Evolutionary conservation across 2,888 invertebrate genomes (phyloP), one percentile per base, ranked within the genome.

Genomic region (Drosophila nigricruria): DNA sequence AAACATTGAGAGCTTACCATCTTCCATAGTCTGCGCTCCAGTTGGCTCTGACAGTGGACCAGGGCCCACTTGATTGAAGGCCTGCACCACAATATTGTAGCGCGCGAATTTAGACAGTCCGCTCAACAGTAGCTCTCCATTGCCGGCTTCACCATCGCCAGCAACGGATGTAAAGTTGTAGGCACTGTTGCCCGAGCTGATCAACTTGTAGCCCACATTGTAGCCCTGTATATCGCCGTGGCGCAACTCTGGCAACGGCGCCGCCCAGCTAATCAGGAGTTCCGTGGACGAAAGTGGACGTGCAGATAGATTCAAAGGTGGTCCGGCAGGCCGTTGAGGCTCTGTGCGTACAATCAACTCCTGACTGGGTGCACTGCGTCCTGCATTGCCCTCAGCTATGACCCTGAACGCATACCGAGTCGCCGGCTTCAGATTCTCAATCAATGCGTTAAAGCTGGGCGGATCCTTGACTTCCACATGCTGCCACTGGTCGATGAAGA

Each of bases 171-270:
- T 95, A 82, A 95, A 96, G 91, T 96, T 96, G 91, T 95, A 96
- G 63, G 93, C 94, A 1, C 93, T 93, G 66, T 94, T 94, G 16
- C 94, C 94, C 2, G 92, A 91, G 71, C 93, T 93, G 40, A 93
- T 89, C 63, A 92, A 53, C 67, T 91, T 92, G 38, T 93, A 93
- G 57, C 93, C 96, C 25, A 97, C 94, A 91, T 96, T 96, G 89
- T 96, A 97, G 27, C 96, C 96, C 82, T 95, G 94, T 69, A 96
- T 95, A 75, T 96, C 95, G 0, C 97, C 97, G 89, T 97, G 96
- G 52, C 96, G 94, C 32, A 96, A 91, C 81, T 96, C 96, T 0
- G 94, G 92, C 18, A 95, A 84, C 0, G 97, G 97, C 0, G 96
- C 96, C 75, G 95, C 93, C 95, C 97, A 97, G 10, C 95, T 96